These are phyloP conservation scores for Microcebus jonahi DNA, from an alignment of 2,113 vertebrate genomes.

Conservation along the genomic window DNA sequence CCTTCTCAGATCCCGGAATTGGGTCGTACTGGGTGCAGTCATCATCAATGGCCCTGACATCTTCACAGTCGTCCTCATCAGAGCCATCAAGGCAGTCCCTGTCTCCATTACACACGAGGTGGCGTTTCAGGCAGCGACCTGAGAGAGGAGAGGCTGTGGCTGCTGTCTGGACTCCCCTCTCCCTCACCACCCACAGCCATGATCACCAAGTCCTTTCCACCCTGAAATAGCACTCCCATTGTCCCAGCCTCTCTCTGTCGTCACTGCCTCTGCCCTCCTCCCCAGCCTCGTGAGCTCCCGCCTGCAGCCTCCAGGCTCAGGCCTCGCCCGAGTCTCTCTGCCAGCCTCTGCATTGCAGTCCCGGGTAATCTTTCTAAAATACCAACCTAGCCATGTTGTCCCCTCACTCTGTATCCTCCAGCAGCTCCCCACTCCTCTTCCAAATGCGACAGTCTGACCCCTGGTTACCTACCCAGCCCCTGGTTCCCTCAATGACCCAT, in stretches of 20 bases:
- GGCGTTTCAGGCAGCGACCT: conserved; percentile 93
- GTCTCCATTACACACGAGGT: conserved; percentile 93
- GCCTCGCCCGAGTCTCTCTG: not conserved
- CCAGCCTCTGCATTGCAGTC: not conserved
- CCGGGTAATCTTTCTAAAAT: not conserved
- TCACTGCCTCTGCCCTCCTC: not conserved
- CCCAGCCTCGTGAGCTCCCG: not conserved
- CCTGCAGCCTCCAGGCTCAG: not conserved
- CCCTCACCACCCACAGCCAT: accelerated
- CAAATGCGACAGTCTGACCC: not conserved
- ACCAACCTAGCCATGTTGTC: not conserved
- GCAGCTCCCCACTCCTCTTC: not conserved
- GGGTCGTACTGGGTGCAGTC: conserved; percentile 87
- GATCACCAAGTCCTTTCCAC: not conserved
- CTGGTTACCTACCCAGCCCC: not conserved
- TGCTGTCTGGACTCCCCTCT: not conserved
- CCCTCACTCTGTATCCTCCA: not conserved
- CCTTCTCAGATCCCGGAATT: conserved; percentile 89
- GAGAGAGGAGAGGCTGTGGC: not conserved
- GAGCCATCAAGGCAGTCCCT: conserved; percentile 89
- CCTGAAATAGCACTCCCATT: not conserved
- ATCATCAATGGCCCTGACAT: conserved; percentile 57
- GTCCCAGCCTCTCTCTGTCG: not conserved
- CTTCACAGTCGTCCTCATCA: conserved; percentile 90
- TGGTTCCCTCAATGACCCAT: not conserved